A percentile compares a stretch with the other conserved stretches of the same genome.
These are phyloP conservation scores for Antedon bifida DNA, from an alignment of 35 echinoderm and acorn worm species.

Conservation along the genomic window DNA sequence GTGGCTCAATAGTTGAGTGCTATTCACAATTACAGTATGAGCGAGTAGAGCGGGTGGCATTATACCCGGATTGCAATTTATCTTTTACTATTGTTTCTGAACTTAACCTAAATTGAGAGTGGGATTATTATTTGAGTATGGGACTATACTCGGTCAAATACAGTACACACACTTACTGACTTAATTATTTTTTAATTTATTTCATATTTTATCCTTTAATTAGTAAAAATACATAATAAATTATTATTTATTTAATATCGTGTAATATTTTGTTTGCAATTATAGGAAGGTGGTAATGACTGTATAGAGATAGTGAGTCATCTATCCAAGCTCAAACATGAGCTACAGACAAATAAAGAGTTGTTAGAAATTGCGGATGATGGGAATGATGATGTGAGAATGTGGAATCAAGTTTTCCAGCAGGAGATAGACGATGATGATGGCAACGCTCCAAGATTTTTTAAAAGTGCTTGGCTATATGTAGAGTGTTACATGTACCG, in stretches of 20 bases:
- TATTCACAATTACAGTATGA: too few relatives aligned
- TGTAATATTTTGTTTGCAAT: neutral
- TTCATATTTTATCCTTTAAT: too few relatives aligned
- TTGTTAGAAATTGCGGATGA: constrained; percentile 28
- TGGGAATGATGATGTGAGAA: constrained; percentile 22
- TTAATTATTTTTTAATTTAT: too few relatives aligned
- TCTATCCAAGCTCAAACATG: constrained; percentile 50
- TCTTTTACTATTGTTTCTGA: too few relatives aligned
- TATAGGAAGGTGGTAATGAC: constrained; percentile 56
- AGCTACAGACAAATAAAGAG: constrained; percentile 78
- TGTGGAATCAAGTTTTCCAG: constrained; percentile 61
- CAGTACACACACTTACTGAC: too few relatives aligned
- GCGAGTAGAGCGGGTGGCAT: too few relatives aligned
- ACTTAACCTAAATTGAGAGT: too few relatives aligned
- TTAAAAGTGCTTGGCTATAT: constrained; percentile 62
- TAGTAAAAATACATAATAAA: neutral
- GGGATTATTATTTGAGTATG: too few relatives aligned
- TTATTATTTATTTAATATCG: neutral
- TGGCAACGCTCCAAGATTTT: constrained; percentile 41
- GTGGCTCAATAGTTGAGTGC: too few relatives aligned
- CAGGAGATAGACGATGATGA: constrained; percentile 37
- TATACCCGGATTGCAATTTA: too few relatives aligned
- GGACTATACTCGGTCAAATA: too few relatives aligned
- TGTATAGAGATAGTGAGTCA: constrained; percentile 51
- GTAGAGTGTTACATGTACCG: constrained; percentile 86